A percentile compares a stretch with the other conserved stretches of the same genome.
phyloP scores from a whole-genome alignment of 1,140 invertebrate species.

The Drosophila bocqueti region DNA sequence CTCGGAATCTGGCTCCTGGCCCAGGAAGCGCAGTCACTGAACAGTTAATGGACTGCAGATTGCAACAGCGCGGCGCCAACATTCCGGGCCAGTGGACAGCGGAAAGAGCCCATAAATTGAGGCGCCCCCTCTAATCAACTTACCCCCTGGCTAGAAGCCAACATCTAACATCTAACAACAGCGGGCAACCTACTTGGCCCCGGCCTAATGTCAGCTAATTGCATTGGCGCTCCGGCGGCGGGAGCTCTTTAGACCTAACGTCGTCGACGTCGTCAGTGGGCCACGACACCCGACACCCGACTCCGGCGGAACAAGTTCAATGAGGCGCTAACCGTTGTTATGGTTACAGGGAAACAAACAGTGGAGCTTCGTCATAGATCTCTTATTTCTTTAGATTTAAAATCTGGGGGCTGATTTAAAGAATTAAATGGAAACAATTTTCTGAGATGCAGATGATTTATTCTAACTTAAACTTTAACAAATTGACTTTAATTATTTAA shows the following conservation, averaged over 20 bases:
- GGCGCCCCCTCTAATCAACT: slow-evolving; percentile 46
- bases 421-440: not conserved
- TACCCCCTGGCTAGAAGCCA: slow-evolving; percentile 32
- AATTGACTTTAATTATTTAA: no score
- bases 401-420: not conserved
- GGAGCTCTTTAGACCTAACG: slow-evolving; percentile 38
- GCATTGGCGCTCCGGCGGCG: slow-evolving; percentile 44
- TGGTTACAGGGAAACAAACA: slow-evolving; percentile 30
- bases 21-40: slow-evolving; percentile 72
- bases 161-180: slow-evolving; percentile 28
- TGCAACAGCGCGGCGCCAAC: slow-evolving; percentile 19
- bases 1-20: slow-evolving; percentile 36
- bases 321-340: slow-evolving; percentile 39
- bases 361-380: not conserved
- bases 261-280: slow-evolving; percentile 18
- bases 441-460: not conserved
- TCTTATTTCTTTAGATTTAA: not conserved
- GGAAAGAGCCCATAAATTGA: slow-evolving; percentile 52
- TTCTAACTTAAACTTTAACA: not conserved
- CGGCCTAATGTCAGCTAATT: slow-evolving; percentile 57
- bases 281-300: not conserved
- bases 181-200: slow-evolving; percentile 48
- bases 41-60: slow-evolving; percentile 73
- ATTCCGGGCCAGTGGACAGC: slow-evolving; percentile 31
- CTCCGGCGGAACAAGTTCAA: slow-evolving; percentile 26